Base-by-base conservation (phyloP, 2,888 invertebrate genomes). In the Pollenia labialis region DNA sequence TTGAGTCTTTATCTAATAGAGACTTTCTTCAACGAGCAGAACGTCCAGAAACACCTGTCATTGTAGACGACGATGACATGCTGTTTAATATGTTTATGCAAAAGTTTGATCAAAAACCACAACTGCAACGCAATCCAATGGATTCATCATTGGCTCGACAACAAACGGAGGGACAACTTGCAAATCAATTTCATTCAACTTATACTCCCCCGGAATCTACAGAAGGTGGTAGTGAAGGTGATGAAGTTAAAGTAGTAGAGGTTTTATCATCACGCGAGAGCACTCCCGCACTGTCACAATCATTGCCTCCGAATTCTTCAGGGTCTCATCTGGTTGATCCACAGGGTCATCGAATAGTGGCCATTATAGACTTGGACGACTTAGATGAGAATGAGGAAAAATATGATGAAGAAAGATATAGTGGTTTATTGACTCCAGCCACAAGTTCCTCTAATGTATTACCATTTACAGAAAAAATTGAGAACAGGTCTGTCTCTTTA, bases 31-130 rank as follows among this genome's bases (percentile, higher is more conserved):
- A 66, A 48, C 68, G 50, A 62, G 16, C 68, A 50, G 40, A 72
- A 16, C 81, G 86, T 16, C 75, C 88, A 40, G 88, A 89, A 10
- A 80, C 88, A 1, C 88, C 88, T 10, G 83, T 89, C 14, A 89
- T 89, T 77, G 89, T 89, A 6, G 89, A 89, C 56, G 89, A 89
- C 54, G 89, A 89, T 77, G 89, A 89, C 48, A 77, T 89, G 77
- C 56, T 89, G 6, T 89, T 89, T 62, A 80, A 88, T 68, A 84
- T 88, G 46, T 88, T 88, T 85, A 85, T 88, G 80, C 74, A 89
- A 80, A 89, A 88, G 74, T 74, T 88, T 48, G 88, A 88, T 32
- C 82, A 88, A 14, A 64, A 74, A 66, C 52, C 58, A 7, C 88
- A 85, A 74, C 64, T 86, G 8, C 72, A 83, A 64, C 54, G 71